Percentiles rank a stretch among this genome's conserved stretches.
Conservation (phyloP, 2,113 vertebrate genomes). For the Pteruthius melanotis region DNA sequence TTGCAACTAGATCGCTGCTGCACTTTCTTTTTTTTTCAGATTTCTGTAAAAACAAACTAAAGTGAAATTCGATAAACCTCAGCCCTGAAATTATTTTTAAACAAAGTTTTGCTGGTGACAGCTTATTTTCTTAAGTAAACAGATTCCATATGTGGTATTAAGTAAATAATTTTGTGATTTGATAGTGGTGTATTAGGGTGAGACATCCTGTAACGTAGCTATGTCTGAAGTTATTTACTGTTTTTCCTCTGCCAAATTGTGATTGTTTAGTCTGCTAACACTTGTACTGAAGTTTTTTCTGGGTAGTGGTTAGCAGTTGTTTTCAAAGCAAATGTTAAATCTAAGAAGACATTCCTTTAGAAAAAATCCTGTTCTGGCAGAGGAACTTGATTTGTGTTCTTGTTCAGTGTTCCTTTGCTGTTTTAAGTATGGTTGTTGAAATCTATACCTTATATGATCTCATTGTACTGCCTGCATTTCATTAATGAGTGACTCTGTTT, state of each 20-base stretch:
- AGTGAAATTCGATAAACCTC: slow-evolving; percentile 43
- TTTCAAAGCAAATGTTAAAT: slow-evolving; percentile 88
- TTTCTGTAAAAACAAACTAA: slow-evolving; percentile 64
- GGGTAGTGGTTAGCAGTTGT: slow-evolving; percentile 85
- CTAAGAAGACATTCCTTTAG: slow-evolving; percentile 78
- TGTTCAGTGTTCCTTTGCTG: slow-evolving; percentile 86
- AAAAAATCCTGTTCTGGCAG: slow-evolving; percentile 81
- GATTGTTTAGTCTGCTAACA: slow-evolving; percentile 95
- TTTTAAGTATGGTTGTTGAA: slow-evolving; percentile 91
- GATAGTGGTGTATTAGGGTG: slow-evolving; percentile 82
- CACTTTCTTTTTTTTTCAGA: not conserved
- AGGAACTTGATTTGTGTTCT: slow-evolving; percentile 89
- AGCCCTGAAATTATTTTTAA: slow-evolving; percentile 67
- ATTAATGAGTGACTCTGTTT: slow-evolving; percentile 95
- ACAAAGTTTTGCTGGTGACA: slow-evolving; percentile 63
- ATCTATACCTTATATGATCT: slow-evolving; percentile 95
- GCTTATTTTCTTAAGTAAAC: slow-evolving; percentile 82
- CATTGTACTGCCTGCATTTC: slow-evolving; percentile 93
- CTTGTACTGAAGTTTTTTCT: slow-evolving; percentile 83
- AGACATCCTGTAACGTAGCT: slow-evolving; percentile 78
- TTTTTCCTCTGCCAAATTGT: slow-evolving; percentile 80
- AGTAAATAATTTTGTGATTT: slow-evolving; percentile 74
- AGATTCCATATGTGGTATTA: slow-evolving; percentile 78
- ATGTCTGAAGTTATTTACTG: slow-evolving; percentile 85
- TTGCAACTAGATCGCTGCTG: not conserved